Percentiles rank a stretch among this genome's conserved stretches.
Evolutionary conservation across 2,888 invertebrate species (phyloP).

Genomic region (Timandra comae): DNA sequence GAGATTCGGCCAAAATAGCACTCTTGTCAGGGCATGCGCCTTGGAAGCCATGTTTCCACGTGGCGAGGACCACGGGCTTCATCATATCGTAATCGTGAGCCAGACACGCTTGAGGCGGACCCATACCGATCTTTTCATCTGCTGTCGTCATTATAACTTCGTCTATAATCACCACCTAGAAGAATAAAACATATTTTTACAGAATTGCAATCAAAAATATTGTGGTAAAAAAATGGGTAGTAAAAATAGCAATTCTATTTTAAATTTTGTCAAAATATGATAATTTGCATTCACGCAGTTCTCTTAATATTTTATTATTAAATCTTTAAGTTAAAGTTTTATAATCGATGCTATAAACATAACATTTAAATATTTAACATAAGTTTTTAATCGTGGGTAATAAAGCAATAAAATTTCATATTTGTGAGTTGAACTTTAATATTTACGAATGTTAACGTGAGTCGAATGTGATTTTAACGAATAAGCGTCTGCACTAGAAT

Average conservation of each 20-base stretch:
- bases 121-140: conserved; percentile 83
- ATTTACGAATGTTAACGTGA: neutral
- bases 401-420: too few species aligned
- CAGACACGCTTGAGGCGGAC: conserved; percentile 86
- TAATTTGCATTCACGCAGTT: too few species aligned
- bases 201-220: too few species aligned
- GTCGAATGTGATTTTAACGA: conserved; percentile 6
- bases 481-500: conserved; percentile 17
- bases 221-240: too few species aligned
- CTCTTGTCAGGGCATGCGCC: conserved; percentile 96
- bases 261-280: too few species aligned
- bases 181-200: conserved; percentile 1
- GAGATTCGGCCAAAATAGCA: conserved; percentile 92
- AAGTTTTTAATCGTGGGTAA: too few species aligned
- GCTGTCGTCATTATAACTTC: conserved; percentile 88
- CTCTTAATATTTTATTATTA: too few species aligned
- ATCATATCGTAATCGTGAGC: conserved; percentile 94
- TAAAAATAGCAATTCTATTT: too few species aligned
- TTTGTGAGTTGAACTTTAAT: too few species aligned
- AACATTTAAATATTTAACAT: too few species aligned
- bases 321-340: too few species aligned
- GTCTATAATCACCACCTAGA: conserved; percentile 93
- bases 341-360: too few species aligned
- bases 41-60: conserved; percentile 96
- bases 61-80: conserved; percentile 94